A percentile compares a stretch with the other conserved stretches of the same genome.
These are phyloP conservation scores for Microctonus hyperodae DNA, from an alignment of 2,888 invertebrate genomes.

Conservation along the genomic window DNA sequence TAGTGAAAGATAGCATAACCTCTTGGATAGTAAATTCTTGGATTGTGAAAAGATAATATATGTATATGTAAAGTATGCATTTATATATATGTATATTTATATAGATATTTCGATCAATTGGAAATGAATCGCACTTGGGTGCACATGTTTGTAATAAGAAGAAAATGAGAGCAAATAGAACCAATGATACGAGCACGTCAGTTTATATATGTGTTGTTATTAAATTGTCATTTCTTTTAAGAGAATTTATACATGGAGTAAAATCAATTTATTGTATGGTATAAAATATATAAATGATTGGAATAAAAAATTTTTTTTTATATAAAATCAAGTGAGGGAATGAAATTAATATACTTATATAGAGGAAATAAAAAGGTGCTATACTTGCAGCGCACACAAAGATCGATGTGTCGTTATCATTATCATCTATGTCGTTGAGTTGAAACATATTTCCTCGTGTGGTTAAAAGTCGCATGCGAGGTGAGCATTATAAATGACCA, in stretches of 20 bases:
- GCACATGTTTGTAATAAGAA: neutral
- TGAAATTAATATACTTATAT: no score
- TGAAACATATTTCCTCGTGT: constrained; percentile 25
- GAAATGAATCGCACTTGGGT: constrained; percentile 21
- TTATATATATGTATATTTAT: no score
- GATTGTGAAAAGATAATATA: neutral
- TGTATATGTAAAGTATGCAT: neutral
- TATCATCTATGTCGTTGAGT: constrained; percentile 32
- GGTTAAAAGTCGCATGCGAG: constrained; percentile 30
- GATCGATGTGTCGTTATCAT: constrained; percentile 29
- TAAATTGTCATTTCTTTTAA: no score
- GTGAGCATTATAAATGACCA: constrained; percentile 31
- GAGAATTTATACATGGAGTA: no score
- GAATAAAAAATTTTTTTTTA: neutral
- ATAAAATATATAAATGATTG: no score
- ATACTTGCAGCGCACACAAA: neutral
- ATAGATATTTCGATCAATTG: constrained; percentile 15
- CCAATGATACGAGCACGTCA: neutral
- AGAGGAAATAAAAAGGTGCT: neutral
- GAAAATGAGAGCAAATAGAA: neutral
- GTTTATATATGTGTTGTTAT: neutral
- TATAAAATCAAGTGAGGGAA: no score
- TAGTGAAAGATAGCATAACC: neutral
- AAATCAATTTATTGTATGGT: no score
- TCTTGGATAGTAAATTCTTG: neutral